phyloP scores from a whole-genome alignment of 2,113 vertebrate genomes.

The Catharus minimus region DNA sequence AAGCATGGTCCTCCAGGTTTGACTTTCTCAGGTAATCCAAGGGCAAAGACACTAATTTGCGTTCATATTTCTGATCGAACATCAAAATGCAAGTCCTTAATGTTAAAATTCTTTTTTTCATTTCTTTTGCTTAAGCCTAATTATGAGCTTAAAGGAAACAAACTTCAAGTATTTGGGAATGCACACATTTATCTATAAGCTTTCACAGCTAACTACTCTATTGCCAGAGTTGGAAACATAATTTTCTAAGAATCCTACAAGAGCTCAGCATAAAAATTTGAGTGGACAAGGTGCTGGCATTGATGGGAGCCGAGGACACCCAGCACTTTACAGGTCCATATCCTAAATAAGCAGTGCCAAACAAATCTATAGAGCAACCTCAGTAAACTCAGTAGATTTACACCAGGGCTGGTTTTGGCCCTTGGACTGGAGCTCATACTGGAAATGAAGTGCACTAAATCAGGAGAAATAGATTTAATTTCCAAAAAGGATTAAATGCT shows the following conservation, averaged over 20 bases:
- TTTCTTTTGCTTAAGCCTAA: neutral
- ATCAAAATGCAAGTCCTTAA: neutral
- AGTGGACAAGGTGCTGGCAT: neutral
- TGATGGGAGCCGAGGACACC: neutral
- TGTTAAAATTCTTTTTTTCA: neutral
- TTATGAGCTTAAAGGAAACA: slow-evolving; percentile 10
- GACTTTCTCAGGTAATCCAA: neutral
- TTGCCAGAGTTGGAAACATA: neutral
- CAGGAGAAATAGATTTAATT: neutral
- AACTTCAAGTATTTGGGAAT: slow-evolving; percentile 2
- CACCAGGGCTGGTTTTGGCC: neutral
- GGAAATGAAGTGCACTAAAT: neutral
- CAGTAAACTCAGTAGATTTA: neutral
- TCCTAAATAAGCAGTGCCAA: neutral
- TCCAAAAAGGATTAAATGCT: neutral
- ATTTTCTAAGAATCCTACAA: slow-evolving; percentile 1
- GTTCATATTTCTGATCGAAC: neutral
- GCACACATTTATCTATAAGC: slow-evolving; percentile 6
- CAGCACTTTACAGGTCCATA: neutral
- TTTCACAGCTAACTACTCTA: neutral
- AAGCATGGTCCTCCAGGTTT: neutral
- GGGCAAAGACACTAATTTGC: neutral
- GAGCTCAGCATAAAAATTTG: neutral
- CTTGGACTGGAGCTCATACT: neutral
- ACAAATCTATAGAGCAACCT: neutral